phyloP scores from a whole-genome alignment of 2,113 vertebrate species.

The Indicator indicator region DNA sequence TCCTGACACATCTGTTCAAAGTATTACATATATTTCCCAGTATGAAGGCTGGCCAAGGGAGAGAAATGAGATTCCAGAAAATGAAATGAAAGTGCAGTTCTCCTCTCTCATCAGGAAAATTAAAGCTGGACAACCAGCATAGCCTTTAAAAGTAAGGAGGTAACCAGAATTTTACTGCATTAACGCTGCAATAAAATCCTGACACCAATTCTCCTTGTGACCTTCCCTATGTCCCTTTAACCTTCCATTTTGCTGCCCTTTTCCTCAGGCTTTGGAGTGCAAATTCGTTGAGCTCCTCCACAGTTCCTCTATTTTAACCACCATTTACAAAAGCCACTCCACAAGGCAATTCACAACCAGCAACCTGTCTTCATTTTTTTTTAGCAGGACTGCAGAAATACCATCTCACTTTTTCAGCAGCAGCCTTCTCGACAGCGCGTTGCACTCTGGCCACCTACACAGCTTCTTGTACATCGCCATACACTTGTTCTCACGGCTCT shows the following conservation, averaged over 20 bases:
- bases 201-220: not conserved
- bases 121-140: not conserved
- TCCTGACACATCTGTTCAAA: not conserved
- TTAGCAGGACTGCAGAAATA: not conserved
- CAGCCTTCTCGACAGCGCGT: constrained; percentile 89
- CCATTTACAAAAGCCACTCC: not conserved
- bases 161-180: not conserved
- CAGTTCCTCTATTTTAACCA: not conserved
- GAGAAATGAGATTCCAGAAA: not conserved
- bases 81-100: not conserved
- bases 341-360: not conserved
- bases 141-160: not conserved
- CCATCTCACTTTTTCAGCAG: constrained; percentile 92
- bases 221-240: not conserved
- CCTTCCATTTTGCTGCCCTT: not conserved
- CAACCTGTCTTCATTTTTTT: not conserved
- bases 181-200: not conserved
- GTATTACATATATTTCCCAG: not conserved
- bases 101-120: not conserved
- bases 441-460: constrained; percentile 92
- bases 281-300: not conserved
- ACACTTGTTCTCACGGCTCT: constrained; percentile 96
- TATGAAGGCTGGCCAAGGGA: not conserved
- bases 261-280: not conserved
- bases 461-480: constrained; percentile 95